Conservation (phyloP, 2,113 vertebrate genomes). For the Australoheros scitulus region DNA sequence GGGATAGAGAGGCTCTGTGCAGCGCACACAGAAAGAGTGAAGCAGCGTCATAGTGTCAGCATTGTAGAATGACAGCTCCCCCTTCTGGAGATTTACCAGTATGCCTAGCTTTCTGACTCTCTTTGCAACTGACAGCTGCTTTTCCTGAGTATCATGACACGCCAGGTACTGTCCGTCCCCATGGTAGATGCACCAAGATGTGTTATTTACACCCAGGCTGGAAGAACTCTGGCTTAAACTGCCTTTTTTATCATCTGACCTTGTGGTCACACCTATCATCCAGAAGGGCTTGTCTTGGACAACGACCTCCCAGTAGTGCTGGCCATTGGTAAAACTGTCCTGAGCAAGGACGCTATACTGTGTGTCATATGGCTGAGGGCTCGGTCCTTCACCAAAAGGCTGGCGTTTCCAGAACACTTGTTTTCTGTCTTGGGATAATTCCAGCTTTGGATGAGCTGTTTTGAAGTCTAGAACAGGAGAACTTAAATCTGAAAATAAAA, state of each 20-base stretch:
- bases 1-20: slow-evolving; percentile 61
- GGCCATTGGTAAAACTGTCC: slow-evolving; percentile 65
- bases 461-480: slow-evolving; percentile 66
- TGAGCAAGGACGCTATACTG: slow-evolving; percentile 74
- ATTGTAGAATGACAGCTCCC: slow-evolving; percentile 75
- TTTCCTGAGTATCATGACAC: slow-evolving; percentile 71
- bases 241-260: slow-evolving; percentile 14
- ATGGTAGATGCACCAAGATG: slow-evolving; percentile 75
- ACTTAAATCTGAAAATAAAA: slow-evolving; percentile 72
- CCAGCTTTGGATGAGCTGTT: slow-evolving; percentile 74
- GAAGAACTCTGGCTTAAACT: not conserved
- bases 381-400: slow-evolving; percentile 15
- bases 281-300: slow-evolving; percentile 81
- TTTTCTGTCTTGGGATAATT: slow-evolving; percentile 72
- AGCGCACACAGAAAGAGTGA: slow-evolving; percentile 67
- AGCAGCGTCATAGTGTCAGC: slow-evolving; percentile 61
- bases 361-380: slow-evolving; percentile 51
- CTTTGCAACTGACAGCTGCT: slow-evolving; percentile 57
- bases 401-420: slow-evolving; percentile 75
- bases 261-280: slow-evolving; percentile 74
- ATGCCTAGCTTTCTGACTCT: slow-evolving; percentile 70
- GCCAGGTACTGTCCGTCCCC: slow-evolving; percentile 72
- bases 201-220: slow-evolving; percentile 41
- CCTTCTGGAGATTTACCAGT: slow-evolving; percentile 65
- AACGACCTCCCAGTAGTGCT: slow-evolving; percentile 79